Base-by-base conservation (phyloP, 2,797 vertebrate genomes). In the Pseudochaenichthys georgianus region DNA sequence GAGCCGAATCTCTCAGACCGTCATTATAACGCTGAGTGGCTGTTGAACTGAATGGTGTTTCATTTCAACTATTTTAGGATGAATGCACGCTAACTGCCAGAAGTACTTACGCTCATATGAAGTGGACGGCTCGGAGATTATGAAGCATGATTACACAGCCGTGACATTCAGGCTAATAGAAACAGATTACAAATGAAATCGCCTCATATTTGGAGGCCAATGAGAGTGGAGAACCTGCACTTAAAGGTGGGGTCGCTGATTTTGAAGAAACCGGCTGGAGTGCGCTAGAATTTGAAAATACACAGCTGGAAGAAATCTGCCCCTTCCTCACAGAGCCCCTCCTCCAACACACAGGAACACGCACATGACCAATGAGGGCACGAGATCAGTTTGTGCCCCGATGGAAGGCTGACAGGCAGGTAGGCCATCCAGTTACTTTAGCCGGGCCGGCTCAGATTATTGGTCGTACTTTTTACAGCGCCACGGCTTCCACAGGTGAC, bases 111-210 rank as follows among this genome's bases (percentile, higher is more conserved):
- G 59, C 73, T 80, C 69, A 47, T 11, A 47, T 81, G 59, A 84
- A 88, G 89, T 78, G 82, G 83, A 88, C 23, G 68, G 65, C 75
- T 70, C 75, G 73, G n/a, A 84, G 87, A 91, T 91, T 84, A 87
- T 76, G 79, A 86, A 81, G 84, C 77, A 65, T 78, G 86, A 86
- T 86, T 82, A 85, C 82, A 59, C 84, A 80, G 64, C 66, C 13
- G 45, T 87, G 84, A 83, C 87, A 83, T 90, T 90, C 69, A 85
- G 17, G 17, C 81, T 75, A 62, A 85, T 87, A 82, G 77, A 85
- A 88, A 80, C 57, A 78, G 78, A 83, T 87, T 83, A 81, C 8
- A 84, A 84, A 73, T 72, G 64, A 75, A 81, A 79, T 70, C 54
- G 48, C 17, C n/a, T 50, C 47, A 55, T 74, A 77, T 84, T 71